Evolutionary conservation across 2,797 vertebrate genomes (phyloP), one percentile per base, ranked within the genome.

Genomic region (Urosaurus nigricauda): DNA sequence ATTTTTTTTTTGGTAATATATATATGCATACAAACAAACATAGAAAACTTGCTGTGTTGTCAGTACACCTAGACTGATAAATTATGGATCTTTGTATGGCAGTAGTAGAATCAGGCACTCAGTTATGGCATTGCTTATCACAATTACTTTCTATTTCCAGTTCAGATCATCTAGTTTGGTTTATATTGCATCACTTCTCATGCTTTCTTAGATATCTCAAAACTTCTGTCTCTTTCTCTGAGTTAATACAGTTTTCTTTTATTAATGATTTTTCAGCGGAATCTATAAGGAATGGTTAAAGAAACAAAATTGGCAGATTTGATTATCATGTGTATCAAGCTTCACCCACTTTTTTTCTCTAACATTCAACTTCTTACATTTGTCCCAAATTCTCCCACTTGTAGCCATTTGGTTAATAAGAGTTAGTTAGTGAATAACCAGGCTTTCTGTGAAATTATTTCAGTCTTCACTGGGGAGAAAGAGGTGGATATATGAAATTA

Each of bases 21-120:
- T 5, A 60, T 17, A 4, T 37, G 13, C 2, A 70, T 21, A 47
- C 40, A 70, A 21, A 47, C 40, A 73, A 56, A 37, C 21, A 71
- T 5, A 17, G 24, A 37, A 16, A 11, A 78, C 43, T 5, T 40
- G 24, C 75, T 24, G 26, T 26, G 43, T 24, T 63, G 26, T 32
- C 35, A 14, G 19, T 5, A 19, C 5, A 37, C 32, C 37, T 37
- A n/a, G 60, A 80, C 3, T 53, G 16, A 35, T 19, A 75, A 63
- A 37, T 24, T 26, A 19, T 60, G 29, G 32, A 19, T 35, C 32
- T 58, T 80, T 79, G 81, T 83, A 68, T 79, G 77, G 24, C 92
- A 60, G 32, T 37, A 16, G 82, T 79, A 26, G 29, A 51, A 73
- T 19, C 29, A 37, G 37, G 29, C 6, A 5, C 14, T 29, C 2